These are phyloP conservation scores for Apodemia mormo DNA, from an alignment of 2,888 invertebrate genomes.

Conservation along the genomic window DNA sequence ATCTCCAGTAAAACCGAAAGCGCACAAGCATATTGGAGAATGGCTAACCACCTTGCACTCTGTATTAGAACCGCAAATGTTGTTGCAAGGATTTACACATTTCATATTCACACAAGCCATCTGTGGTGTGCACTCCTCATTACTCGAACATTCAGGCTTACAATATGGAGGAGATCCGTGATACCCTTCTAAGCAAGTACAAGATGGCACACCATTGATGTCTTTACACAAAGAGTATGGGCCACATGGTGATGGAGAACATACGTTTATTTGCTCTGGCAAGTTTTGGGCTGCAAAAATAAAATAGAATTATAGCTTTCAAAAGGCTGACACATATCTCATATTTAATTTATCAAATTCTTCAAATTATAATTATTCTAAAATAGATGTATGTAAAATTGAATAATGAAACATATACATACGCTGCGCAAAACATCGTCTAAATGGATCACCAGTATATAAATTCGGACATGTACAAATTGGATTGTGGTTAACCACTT, in stretches of 20 bases:
- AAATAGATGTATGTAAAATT: neutral
- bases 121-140: constrained; percentile 86
- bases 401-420: constrained; percentile 47
- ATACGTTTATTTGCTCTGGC: constrained; percentile 82
- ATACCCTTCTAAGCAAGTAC: constrained; percentile 87
- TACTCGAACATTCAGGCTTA: constrained; percentile 89
- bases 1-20: constrained; percentile 86
- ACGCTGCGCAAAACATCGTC: constrained; percentile 81
- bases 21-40: constrained; percentile 88
- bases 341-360: too few relatives aligned
- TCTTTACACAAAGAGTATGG: constrained; percentile 88
- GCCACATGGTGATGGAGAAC: constrained; percentile 90
- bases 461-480: constrained; percentile 85
- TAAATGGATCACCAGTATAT: constrained; percentile 85
- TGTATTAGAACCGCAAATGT: constrained; percentile 86
- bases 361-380: too few relatives aligned
- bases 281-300: constrained; percentile 71
- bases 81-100: constrained; percentile 89
- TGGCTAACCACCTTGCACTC: constrained; percentile 90
- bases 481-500: constrained; percentile 89
- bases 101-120: constrained; percentile 89
- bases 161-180: constrained; percentile 89
- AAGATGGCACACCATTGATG: constrained; percentile 86
- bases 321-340: too few relatives aligned
- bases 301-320: neutral